Evolutionary conservation across 1,140 invertebrate genomes (phyloP).

Genomic region (Brachionus koreanus): DNA sequence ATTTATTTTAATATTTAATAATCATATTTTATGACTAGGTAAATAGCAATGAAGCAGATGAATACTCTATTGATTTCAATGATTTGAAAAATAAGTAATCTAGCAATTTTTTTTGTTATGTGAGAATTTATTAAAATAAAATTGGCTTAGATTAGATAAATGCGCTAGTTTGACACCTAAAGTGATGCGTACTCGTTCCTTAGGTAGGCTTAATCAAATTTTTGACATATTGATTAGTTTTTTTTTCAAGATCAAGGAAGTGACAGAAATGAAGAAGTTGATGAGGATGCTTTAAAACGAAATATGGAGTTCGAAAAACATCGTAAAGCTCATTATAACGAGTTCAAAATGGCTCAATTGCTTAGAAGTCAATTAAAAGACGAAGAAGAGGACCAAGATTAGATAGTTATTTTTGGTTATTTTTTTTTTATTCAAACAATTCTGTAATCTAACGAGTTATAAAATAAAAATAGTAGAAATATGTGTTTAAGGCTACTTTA

Average conservation of each 20-base stretch:
- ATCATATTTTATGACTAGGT: background rate
- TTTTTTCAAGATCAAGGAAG: background rate
- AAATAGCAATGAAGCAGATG: background rate
- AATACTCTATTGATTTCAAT: conserved; percentile 18
- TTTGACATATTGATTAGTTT: background rate
- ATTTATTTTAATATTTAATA: background rate
- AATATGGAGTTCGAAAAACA: conserved; percentile 32
- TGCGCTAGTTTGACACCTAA: background rate
- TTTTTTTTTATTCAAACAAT: background rate
- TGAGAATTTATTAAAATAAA: background rate
- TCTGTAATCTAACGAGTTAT: background rate
- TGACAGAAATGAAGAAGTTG: background rate
- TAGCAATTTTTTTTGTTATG: background rate
- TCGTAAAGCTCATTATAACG: conserved; percentile 41
- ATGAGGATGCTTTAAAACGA: background rate
- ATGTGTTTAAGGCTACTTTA: background rate
- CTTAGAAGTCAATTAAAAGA: conserved; percentile 10
- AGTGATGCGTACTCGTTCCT: background rate
- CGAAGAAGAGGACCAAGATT: conserved; percentile 23
- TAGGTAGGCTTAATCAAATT: background rate
- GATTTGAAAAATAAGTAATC: conserved; percentile 35
- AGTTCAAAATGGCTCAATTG: conserved; percentile 32
- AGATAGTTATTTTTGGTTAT: too few species aligned
- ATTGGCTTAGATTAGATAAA: conserved; percentile 4
- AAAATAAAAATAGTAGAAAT: background rate